These are phyloP conservation scores for Ciconia boyciana DNA, from an alignment of 2,113 vertebrate genomes.

Conservation along the genomic window DNA sequence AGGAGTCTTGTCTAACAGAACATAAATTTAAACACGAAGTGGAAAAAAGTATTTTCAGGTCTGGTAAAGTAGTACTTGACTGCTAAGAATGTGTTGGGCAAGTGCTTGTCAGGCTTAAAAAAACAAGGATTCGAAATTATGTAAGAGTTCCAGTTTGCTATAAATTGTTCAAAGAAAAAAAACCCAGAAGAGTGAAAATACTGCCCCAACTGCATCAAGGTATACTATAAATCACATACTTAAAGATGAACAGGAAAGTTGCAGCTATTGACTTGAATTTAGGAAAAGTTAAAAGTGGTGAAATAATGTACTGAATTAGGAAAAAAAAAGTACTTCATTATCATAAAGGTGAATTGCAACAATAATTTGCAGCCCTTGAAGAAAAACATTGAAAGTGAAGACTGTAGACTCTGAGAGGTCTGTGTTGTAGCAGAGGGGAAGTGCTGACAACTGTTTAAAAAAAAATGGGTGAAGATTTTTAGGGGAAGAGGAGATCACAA, in stretches of 20 bases:
- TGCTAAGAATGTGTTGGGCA: neutral
- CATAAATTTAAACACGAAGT: neutral
- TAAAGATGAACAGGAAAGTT: neutral
- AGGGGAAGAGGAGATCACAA: neutral
- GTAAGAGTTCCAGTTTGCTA: neutral
- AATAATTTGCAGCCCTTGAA: neutral
- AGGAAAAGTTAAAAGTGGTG: neutral
- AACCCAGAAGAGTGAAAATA: neutral
- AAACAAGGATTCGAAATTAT: neutral
- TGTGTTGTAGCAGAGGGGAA: neutral
- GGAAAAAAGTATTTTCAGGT: neutral
- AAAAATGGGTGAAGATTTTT: neutral
- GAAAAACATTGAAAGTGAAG: neutral
- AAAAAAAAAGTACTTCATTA: neutral
- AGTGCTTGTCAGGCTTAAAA: neutral
- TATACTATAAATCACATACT: neutral
- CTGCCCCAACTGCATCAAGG: neutral
- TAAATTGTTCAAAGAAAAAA: neutral
- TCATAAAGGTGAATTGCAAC: neutral
- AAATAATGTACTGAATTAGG: neutral
- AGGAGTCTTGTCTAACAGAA: neutral
- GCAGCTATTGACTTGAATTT: neutral
- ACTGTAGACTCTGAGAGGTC: neutral
- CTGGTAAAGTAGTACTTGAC: neutral
- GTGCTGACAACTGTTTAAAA: neutral